Conservation (phyloP, 2,797 vertebrate genomes). For the Echiichthys vipera region DNA sequence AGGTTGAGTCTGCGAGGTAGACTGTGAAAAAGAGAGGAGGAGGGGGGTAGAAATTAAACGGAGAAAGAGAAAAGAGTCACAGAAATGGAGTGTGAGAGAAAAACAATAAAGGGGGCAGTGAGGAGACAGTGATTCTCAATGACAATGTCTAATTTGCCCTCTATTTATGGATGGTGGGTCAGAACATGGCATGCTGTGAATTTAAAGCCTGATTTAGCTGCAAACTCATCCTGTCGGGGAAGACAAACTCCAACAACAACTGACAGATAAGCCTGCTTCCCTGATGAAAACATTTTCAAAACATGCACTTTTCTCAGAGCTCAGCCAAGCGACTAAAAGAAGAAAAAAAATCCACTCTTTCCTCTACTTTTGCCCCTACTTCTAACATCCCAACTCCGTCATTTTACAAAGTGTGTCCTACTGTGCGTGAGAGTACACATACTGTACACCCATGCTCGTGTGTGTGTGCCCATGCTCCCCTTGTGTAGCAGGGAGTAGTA, state of each 20-base stretch:
- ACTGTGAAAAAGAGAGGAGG: conserved; percentile 9
- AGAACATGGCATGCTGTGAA: conserved; percentile 66
- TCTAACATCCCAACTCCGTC: conserved; percentile 42
- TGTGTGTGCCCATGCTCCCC: conserved; percentile 18
- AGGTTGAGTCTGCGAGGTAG: conserved; percentile 64
- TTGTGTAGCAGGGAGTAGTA: conserved; percentile 62
- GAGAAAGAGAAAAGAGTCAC: conserved; percentile 17
- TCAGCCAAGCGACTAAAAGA: conserved; percentile 53
- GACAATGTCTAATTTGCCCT: conserved; percentile 78
- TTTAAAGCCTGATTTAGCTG: conserved; percentile 77
- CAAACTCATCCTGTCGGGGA: conserved; percentile 68
- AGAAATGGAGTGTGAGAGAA: conserved; percentile 49
- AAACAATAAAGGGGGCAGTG: conserved; percentile 56
- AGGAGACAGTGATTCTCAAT: conserved; percentile 67
- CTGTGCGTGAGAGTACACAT: conserved; percentile 37
- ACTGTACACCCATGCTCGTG: conserved; percentile 38
- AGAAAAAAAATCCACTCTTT: conserved; percentile 29
- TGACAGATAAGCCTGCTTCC: conserved; percentile 68
- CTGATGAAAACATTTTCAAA: conserved; percentile 72
- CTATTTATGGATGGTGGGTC: conserved; percentile 74
- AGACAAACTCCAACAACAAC: conserved; percentile 70
- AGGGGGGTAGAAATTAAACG: conserved; percentile 40
- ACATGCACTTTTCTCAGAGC: conserved; percentile 64
- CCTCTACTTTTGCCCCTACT: conserved; percentile 23
- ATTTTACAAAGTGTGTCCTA: conserved; percentile 42